Conservation (phyloP, 2,888 invertebrate genomes). For the Uropetala carovei region DNA sequence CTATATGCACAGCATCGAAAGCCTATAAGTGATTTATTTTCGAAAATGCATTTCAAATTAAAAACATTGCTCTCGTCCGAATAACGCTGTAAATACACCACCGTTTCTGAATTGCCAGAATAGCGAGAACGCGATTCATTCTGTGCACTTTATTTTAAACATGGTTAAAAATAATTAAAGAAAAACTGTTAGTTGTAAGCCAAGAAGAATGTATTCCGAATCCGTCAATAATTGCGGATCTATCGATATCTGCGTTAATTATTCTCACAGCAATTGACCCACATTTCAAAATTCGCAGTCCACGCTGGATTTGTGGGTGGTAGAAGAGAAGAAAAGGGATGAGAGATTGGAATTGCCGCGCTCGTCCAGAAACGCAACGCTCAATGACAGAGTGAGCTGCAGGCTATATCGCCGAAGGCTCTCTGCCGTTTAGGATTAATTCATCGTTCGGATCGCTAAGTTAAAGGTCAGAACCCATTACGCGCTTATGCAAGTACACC, state of each 20-base stretch:
- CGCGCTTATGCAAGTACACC: not conserved
- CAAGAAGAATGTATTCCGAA: not conserved
- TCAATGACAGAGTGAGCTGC: not conserved
- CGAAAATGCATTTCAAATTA: not conserved
- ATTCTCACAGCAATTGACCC: not conserved
- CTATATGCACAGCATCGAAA: too few relatives aligned
- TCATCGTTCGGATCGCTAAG: not conserved
- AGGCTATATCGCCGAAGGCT: not conserved
- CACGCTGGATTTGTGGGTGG: not conserved
- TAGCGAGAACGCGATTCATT: not conserved
- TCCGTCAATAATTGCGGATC: not conserved
- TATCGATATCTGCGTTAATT: not conserved
- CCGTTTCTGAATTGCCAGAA: not conserved
- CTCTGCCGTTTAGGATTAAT: not conserved
- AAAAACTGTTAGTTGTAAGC: too few relatives aligned
- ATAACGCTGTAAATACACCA: not conserved
- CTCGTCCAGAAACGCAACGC: not conserved
- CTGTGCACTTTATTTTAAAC: too few relatives aligned
- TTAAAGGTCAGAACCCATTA: not conserved
- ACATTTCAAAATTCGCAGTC: not conserved
- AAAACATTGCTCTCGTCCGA: not conserved
- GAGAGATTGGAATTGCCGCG: not conserved
- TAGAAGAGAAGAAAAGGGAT: not conserved
- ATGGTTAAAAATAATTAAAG: too few relatives aligned
- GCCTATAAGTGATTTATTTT: too few relatives aligned